A percentile compares a stretch with the other conserved stretches of the same genome.
Evolutionary conservation across 2,797 vertebrate genomes (phyloP).

Genomic region (Rhynchotus rufescens): DNA sequence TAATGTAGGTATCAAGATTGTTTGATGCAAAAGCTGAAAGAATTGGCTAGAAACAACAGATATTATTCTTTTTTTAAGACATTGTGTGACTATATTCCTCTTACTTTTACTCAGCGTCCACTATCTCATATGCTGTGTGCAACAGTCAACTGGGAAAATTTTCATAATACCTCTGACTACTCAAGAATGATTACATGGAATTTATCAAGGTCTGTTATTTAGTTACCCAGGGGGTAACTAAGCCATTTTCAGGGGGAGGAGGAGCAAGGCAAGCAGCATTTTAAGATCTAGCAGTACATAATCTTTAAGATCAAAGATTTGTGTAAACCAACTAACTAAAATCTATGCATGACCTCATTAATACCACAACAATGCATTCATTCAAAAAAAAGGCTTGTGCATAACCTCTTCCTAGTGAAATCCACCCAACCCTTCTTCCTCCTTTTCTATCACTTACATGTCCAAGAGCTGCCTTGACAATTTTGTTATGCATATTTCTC

Average conservation of each 20-base stretch:
- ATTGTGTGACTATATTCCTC: not conserved
- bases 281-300: not conserved
- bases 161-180: not conserved
- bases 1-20: not conserved
- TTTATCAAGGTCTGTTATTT: not conserved
- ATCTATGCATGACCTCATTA: not conserved
- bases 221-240: not conserved
- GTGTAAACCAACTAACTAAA: not conserved
- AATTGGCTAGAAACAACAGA: not conserved
- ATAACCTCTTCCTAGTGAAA: not conserved
- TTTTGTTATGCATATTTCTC: not conserved
- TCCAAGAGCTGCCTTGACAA: not conserved
- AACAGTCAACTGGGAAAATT: not conserved
- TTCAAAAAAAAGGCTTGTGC: not conserved
- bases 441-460: not conserved
- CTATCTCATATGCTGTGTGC: not conserved
- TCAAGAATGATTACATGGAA: not conserved
- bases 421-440: not conserved
- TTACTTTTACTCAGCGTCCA: not conserved
- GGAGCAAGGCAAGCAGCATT: not conserved
- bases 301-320: not conserved
- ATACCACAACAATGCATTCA: not conserved
- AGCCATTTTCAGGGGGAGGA: rapidly evolving
- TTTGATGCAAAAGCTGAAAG: not conserved
- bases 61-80: not conserved